Base-by-base conservation (phyloP, 2,797 vertebrate genomes). In the Sebastes paucispinis region DNA sequence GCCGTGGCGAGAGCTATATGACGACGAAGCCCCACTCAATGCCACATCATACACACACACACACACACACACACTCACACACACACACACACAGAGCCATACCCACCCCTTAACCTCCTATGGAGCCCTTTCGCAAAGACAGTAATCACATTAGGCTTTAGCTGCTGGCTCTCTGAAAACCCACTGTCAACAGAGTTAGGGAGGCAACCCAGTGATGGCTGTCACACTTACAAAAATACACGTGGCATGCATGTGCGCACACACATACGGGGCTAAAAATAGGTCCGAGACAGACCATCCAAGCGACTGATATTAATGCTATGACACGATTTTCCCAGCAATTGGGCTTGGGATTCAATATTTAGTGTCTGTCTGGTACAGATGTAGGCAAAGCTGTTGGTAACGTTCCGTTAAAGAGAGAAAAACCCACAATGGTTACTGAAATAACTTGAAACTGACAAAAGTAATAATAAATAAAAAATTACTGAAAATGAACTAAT, bases 131-230 rank as follows among this genome's bases (percentile, higher is more conserved):
- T 90, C 89, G 88, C 89, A 90, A 87, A 92, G 90, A 93, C 91
- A 89, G 84, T 94, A 94, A 94, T 93, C 93, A 94, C 88, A 94
- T 94, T 93, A 93, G 90, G 87, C 90, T 92, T 89, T 89, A 88
- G 92, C 91, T 90, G 80, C 85, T 78, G 90, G 85, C 88, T 90
- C 75, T 89, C 85, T 88, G 79, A 87, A 91, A 93, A 89, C 80
- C 88, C 84, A 92, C 87, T 90, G 86, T 90, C 89, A 92, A 93
- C 75, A 82, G 87, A 89, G 80, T 87, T 82, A 79, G 77, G 66
- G 74, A 84, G 82, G 79, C 85, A 79, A 77, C 76, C 67, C 87
- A 59, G 74, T 89, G 92, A 94, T 79, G 87, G 85, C 88, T 88
- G 89, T 91, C 90, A 92, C 88, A 89, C 75, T 84, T 78, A 62